These are phyloP conservation scores for Poecilia latipinna DNA, from an alignment of 2,113 vertebrate genomes.

Conservation along the genomic window DNA sequence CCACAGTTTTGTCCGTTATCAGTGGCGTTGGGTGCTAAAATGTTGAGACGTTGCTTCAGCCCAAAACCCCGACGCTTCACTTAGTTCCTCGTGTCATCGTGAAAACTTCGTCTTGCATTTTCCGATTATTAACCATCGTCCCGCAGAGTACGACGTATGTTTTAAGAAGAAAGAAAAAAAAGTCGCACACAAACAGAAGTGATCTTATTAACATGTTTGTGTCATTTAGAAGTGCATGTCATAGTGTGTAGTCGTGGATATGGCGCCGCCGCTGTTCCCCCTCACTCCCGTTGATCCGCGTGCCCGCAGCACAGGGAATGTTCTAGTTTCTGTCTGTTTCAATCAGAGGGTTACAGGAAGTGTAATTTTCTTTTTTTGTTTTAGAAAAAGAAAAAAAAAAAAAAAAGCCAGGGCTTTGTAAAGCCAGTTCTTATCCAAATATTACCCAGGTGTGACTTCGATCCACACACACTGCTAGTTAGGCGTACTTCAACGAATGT, in stretches of 20 bases:
- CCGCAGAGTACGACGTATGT: slow-evolving; percentile 37
- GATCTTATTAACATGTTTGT: slow-evolving; percentile 27
- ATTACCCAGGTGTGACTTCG: slow-evolving; percentile 44
- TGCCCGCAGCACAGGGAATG: slow-evolving; percentile 35
- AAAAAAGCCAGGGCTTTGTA: slow-evolving; percentile 45
- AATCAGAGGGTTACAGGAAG: slow-evolving; percentile 29
- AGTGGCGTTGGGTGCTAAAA: slow-evolving; percentile 18
- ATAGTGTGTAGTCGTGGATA: slow-evolving; percentile 8
- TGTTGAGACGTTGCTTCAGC: background rate
- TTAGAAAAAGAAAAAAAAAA: background rate
- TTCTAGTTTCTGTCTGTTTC: slow-evolving; percentile 38
- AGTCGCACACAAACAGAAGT: slow-evolving; percentile 42
- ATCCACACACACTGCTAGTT: slow-evolving; percentile 47
- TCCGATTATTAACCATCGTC: slow-evolving; percentile 47
- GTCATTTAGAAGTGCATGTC: slow-evolving; percentile 55
- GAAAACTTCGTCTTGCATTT: slow-evolving; percentile 52
- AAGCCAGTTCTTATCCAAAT: slow-evolving; percentile 59
- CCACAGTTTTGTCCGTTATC: slow-evolving; percentile 52
- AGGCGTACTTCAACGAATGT: slow-evolving; percentile 33
- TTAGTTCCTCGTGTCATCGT: slow-evolving; percentile 23
- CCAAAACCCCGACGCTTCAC: background rate
- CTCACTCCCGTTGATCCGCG: slow-evolving; percentile 20
- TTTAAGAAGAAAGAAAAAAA: background rate
- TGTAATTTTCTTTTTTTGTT: no score
- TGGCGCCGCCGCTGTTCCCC: slow-evolving; percentile 10